These are phyloP conservation scores for Netelia melanura DNA, from an alignment of 2,888 invertebrate genomes.

Conservation along the genomic window DNA sequence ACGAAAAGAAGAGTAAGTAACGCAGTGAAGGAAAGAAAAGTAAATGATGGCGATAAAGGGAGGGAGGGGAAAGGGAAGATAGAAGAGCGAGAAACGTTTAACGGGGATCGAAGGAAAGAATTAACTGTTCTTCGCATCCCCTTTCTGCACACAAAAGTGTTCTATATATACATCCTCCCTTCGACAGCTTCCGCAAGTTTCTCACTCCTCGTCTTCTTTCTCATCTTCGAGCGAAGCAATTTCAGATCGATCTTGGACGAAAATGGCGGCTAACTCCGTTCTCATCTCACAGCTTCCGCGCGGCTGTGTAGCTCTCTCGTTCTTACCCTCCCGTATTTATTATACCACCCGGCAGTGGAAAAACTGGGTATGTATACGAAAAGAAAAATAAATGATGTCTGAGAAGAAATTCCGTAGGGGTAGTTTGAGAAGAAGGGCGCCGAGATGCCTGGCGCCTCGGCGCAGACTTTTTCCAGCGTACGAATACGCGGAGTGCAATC, in stretches of 20 bases:
- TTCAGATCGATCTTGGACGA: conserved; percentile 70
- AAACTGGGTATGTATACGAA: conserved; percentile 35
- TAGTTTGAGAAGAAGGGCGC: conserved; percentile 58
- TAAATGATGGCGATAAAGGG: conserved; percentile 31
- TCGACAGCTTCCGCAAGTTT: not conserved
- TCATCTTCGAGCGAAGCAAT: conserved; percentile 71
- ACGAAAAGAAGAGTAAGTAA: conserved; percentile 25
- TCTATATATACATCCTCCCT: not conserved
- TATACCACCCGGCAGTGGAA: conserved; percentile 6
- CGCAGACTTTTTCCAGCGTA: not conserved
- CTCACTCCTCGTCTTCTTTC: conserved; percentile 49
- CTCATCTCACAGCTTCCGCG: conserved; percentile 36
- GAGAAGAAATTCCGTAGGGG: conserved; percentile 46
- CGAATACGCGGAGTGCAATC: not conserved
- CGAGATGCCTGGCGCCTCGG: conserved; percentile 68
- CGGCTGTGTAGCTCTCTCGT: conserved; percentile 19
- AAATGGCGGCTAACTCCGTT: conserved; percentile 52
- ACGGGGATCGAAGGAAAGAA: conserved; percentile 31
- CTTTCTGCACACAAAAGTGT: conserved; percentile 37
- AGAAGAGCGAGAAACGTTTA: conserved; percentile 14
- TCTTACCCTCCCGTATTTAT: conserved; percentile 44
- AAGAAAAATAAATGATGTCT: conserved; percentile 52
- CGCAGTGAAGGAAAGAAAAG: conserved; percentile 16
- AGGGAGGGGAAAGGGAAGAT: conserved; percentile 10
- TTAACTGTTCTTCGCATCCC: conserved; percentile 38